Percentiles rank a stretch among this genome's conserved stretches.
phyloP scores from a whole-genome alignment of 92 coral and sea anemone genomes.

The Chrysogorgia sp. region DNA sequence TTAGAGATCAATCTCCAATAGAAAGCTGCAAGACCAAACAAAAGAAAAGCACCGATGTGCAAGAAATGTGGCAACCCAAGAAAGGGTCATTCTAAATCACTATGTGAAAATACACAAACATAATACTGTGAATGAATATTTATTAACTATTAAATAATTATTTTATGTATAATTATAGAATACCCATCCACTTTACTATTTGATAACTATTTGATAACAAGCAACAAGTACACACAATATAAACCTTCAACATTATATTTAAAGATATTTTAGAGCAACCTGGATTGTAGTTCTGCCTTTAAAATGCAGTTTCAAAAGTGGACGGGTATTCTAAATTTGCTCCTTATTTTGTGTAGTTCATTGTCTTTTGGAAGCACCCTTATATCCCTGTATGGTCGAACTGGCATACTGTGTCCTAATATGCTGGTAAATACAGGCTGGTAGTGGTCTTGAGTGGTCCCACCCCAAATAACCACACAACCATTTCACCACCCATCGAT shows the following conservation, averaged over 20 bases:
- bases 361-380: not conserved
- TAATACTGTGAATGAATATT: no score
- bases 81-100: slow-evolving; percentile 31
- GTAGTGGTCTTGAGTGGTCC: slow-evolving; percentile 60
- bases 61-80: slow-evolving; percentile 11
- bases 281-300: no score
- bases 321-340: no score
- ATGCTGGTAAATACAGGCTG: slow-evolving; percentile 64
- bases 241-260: no score
- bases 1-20: not conserved
- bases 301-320: no score
- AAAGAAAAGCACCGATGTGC: slow-evolving; percentile 17
- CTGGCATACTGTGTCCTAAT: slow-evolving; percentile 36
- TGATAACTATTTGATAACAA: no score
- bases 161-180: no score
- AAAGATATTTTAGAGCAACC: no score
- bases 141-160: no score
- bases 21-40: not conserved
- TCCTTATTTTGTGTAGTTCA: no score
- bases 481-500: slow-evolving; percentile 28
- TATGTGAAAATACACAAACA: not conserved
- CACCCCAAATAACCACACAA: slow-evolving; percentile 39
- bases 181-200: no score
- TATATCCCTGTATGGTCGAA: not conserved
- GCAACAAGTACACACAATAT: no score